These are phyloP conservation scores for Zaprionus ghesquierei DNA, from an alignment of 1,140 invertebrate species.

Conservation along the genomic window DNA sequence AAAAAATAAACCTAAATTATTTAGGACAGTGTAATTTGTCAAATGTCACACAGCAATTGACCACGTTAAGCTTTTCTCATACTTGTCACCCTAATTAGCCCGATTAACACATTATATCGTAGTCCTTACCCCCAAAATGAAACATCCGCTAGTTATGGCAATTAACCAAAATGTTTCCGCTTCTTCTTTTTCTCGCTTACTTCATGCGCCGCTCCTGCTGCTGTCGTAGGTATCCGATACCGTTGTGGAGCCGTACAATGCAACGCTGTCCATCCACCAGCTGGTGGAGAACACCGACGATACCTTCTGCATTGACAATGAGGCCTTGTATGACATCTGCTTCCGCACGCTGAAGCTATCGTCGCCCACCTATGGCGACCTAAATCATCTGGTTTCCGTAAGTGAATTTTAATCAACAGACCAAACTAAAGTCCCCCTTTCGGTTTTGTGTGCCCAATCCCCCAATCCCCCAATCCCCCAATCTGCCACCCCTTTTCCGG, in stretches of 20 bases:
- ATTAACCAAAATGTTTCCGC: conserved; percentile 58
- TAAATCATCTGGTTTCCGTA: conserved; percentile 92
- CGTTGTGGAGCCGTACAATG: conserved; percentile 95
- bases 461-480: not conserved
- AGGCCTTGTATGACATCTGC: conserved; percentile 96
- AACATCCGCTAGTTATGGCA: not conserved
- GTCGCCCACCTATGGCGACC: conserved; percentile 93
- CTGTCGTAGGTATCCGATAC: conserved; percentile 87
- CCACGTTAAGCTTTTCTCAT: too few species aligned
- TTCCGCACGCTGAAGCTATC: conserved; percentile 94
- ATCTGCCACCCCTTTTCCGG: not conserved
- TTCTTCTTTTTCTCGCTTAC: conserved; percentile 50
- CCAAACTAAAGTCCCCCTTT: conserved; percentile 66
- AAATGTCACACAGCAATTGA: too few species aligned
- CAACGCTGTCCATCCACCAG: conserved; percentile 94
- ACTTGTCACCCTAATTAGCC: not conserved
- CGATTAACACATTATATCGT: not conserved
- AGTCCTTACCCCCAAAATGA: too few species aligned
- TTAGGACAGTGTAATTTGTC: too few species aligned
- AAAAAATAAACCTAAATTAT: too few species aligned
- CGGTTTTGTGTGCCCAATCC: conserved; percentile 24
- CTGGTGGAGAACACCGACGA: conserved; percentile 95
- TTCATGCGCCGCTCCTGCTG: conserved; percentile 22
- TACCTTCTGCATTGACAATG: conserved; percentile 95
- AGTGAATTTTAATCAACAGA: conserved; percentile 56